phyloP scores from a whole-genome alignment of 1,140 invertebrate genomes.

The Bombus vancouverensis region DNA sequence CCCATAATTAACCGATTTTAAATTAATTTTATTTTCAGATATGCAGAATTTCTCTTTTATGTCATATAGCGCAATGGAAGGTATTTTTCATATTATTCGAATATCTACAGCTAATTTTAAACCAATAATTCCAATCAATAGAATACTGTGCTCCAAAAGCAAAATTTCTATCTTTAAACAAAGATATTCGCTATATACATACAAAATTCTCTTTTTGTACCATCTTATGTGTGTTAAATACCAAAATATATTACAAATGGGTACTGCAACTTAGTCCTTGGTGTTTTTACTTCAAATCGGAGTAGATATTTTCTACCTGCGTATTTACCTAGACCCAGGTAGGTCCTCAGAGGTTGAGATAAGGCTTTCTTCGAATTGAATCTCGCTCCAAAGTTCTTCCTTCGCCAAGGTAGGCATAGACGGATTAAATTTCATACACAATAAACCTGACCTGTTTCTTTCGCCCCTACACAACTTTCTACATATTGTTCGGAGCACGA shows the following conservation, averaged over 20 bases:
- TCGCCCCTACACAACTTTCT: not conserved
- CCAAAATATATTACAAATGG: not conserved
- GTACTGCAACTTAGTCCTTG: not conserved
- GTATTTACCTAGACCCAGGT: not conserved
- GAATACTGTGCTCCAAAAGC: no score
- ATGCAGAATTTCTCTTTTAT: not conserved
- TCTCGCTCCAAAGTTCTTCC: not conserved
- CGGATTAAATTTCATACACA: slow-evolving; percentile 67
- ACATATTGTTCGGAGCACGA: not conserved
- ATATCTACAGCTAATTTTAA: not conserved
- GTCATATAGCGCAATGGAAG: not conserved
- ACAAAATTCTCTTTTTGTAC: not conserved
- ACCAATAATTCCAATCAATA: not conserved
- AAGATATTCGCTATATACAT: not conserved
- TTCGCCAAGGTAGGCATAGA: not conserved
- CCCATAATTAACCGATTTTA: not conserved
- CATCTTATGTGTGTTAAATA: not conserved
- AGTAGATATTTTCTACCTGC: accelerated
- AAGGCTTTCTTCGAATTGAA: not conserved
- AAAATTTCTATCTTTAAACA: not conserved
- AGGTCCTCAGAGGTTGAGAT: not conserved
- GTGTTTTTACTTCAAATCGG: not conserved
- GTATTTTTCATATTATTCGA: not conserved
- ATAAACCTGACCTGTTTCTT: slow-evolving; percentile 59
- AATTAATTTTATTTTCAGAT: not conserved